A percentile compares a stretch with the other conserved stretches of the same genome.
phyloP scores from a whole-genome alignment of 2,113 vertebrate genomes.

The Crotalus helleri region DNA sequence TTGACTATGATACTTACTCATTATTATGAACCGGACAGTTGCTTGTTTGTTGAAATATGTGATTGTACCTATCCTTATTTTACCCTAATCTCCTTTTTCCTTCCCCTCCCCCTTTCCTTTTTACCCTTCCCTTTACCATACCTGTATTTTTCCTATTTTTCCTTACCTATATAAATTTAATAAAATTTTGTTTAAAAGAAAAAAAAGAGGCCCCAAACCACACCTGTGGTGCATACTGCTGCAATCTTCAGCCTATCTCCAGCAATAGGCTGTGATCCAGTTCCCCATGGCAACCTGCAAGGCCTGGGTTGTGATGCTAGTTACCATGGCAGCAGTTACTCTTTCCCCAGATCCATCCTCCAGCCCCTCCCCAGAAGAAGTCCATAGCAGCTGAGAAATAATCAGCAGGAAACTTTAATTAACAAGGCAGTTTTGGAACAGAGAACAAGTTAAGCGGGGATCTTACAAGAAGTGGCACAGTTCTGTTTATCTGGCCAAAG shows the following conservation, averaged over 20 bases:
- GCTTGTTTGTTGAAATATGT: too few relatives aligned
- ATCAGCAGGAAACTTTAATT: conserved; percentile 29
- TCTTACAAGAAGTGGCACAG: neutral
- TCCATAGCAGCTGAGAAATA: neutral
- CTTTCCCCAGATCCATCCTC: neutral
- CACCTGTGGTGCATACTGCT: neutral
- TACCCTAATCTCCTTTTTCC: too few relatives aligned
- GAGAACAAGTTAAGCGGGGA: neutral
- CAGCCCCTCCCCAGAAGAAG: neutral
- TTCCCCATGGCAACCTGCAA: conserved; percentile 3
- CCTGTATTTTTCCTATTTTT: too few relatives aligned
- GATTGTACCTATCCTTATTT: too few relatives aligned
- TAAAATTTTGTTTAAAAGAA: too few relatives aligned
- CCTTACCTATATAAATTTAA: too few relatives aligned
- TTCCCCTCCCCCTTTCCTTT: too few relatives aligned
- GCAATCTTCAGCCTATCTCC: neutral
- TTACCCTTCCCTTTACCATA: too few relatives aligned
- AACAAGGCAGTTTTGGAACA: neutral
- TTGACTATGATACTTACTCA: too few relatives aligned
- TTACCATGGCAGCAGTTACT: neutral
- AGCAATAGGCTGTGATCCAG: neutral
- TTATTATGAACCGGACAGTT: too few relatives aligned
- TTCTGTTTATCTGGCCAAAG: neutral
- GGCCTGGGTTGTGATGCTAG: conserved; percentile 9
- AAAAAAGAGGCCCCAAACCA: neutral